phyloP scores from a whole-genome alignment of 2,113 vertebrate species.

The Excalfactoria chinensis region DNA sequence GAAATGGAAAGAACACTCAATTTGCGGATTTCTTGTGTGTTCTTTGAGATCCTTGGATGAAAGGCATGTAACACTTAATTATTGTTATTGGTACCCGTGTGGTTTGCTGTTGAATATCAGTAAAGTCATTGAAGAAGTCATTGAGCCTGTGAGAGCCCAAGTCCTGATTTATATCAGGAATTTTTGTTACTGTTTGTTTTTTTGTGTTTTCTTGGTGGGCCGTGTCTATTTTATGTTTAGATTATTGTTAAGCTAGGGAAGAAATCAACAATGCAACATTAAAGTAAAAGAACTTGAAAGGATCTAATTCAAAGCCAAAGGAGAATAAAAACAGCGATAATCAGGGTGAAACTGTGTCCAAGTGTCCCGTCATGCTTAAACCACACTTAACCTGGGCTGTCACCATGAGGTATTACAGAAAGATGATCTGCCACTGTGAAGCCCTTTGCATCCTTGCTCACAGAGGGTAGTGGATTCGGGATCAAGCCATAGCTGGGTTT shows the following conservation, averaged over 20 bases:
- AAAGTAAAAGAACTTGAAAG: conserved; percentile 47
- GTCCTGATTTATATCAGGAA: conserved; percentile 38
- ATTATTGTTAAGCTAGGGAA: not conserved
- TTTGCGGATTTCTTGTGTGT: not conserved
- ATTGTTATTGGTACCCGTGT: conserved; percentile 38
- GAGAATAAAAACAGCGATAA: not conserved
- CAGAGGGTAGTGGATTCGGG: not conserved
- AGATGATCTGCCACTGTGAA: not conserved
- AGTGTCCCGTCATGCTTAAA: not conserved
- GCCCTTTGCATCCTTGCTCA: not conserved
- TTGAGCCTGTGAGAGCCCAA: conserved; percentile 1
- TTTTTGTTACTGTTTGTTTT: not conserved
- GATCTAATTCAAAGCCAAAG: conserved; percentile 7
- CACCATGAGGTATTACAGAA: fast-evolving
- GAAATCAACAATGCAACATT: conserved; percentile 13
- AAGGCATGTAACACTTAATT: conserved; percentile 53
- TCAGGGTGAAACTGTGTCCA: not conserved
- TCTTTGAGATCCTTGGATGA: conserved; percentile 40
- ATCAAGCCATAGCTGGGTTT: not conserved
- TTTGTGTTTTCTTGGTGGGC: not conserved
- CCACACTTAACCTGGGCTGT: not conserved
- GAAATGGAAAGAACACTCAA: not conserved
- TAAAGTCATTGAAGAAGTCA: conserved; percentile 61
- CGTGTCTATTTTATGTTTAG: conserved; percentile 25
- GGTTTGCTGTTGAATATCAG: conserved; percentile 51